These are phyloP conservation scores for Ceyx melanurus DNA, from an alignment of 2,113 vertebrate genomes.

Conservation along the genomic window DNA sequence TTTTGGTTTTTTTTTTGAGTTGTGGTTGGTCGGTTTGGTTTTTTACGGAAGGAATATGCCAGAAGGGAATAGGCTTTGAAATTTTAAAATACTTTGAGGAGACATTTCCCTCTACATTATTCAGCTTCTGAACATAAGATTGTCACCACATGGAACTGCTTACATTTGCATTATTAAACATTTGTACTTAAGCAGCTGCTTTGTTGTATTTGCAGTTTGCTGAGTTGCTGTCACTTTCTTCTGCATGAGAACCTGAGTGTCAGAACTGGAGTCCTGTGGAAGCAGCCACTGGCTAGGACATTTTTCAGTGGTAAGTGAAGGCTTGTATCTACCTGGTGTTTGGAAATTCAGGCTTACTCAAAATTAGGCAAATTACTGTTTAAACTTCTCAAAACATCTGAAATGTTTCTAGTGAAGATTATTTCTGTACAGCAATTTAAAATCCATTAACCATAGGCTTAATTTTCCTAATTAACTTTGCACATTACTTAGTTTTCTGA, in stretches of 20 bases:
- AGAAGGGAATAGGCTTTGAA: not conserved
- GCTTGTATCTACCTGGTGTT: not conserved
- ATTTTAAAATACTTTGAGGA: not conserved
- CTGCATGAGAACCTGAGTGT: not conserved
- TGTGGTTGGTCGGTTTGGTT: no score
- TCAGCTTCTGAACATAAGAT: not conserved
- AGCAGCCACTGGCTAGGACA: conserved; percentile 44
- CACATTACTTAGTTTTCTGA: not conserved
- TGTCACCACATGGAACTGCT: not conserved
- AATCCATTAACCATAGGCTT: not conserved
- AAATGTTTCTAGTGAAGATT: not conserved
- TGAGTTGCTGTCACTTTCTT: conserved; percentile 32
- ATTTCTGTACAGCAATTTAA: not conserved
- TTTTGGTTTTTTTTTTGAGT: not conserved
- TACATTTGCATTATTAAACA: not conserved
- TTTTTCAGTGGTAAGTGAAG: conserved; percentile 71
- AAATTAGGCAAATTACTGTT: not conserved
- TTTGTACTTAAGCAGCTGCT: not conserved
- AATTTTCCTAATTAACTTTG: not conserved
- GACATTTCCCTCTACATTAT: not conserved
- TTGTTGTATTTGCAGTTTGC: conserved; percentile 37
- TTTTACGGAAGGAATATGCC: not conserved
- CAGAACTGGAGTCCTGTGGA: conserved; percentile 19
- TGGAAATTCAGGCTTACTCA: not conserved
- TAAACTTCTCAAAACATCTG: not conserved